phyloP scores from a whole-genome alignment of 35 echinoderm and acorn worm genomes.

The Antedon bifida region DNA sequence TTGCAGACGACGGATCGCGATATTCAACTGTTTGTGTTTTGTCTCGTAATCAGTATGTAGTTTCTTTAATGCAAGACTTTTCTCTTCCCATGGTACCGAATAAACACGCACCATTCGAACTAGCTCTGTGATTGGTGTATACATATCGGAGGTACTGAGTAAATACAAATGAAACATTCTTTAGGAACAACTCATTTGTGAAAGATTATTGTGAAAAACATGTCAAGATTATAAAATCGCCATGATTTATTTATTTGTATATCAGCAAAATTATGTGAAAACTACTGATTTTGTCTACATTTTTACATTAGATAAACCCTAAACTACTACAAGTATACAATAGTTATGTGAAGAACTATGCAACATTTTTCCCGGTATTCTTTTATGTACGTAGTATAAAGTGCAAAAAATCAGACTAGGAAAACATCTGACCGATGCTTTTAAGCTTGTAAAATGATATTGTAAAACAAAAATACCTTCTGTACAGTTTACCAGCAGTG shows the following conservation, averaged over 20 bases:
- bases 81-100: constrained; percentile 87
- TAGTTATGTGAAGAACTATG: too few relatives aligned
- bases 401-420: too few relatives aligned
- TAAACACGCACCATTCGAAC: constrained; percentile 76
- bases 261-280: neutral
- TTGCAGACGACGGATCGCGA: constrained; percentile 75
- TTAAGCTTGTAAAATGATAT: too few relatives aligned
- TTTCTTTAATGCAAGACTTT: constrained; percentile 84
- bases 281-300: too few relatives aligned
- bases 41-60: constrained; percentile 90
- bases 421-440: too few relatives aligned
- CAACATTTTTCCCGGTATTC: too few relatives aligned
- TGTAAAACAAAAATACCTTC: constrained; percentile 50
- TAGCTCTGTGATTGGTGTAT: constrained; percentile 68
- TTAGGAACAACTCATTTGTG: constrained; percentile 3
- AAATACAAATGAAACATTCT: neutral
- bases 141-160: constrained; percentile 67
- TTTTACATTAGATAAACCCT: too few relatives aligned
- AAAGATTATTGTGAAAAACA: neutral
- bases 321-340: too few relatives aligned
- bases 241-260: neutral
- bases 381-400: too few relatives aligned
- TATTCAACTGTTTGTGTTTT: constrained; percentile 96
- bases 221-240: neutral
- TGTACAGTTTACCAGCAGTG: constrained; percentile 63